Base-by-base conservation (phyloP, 2,797 vertebrate species). In the Delichon dasypus region DNA sequence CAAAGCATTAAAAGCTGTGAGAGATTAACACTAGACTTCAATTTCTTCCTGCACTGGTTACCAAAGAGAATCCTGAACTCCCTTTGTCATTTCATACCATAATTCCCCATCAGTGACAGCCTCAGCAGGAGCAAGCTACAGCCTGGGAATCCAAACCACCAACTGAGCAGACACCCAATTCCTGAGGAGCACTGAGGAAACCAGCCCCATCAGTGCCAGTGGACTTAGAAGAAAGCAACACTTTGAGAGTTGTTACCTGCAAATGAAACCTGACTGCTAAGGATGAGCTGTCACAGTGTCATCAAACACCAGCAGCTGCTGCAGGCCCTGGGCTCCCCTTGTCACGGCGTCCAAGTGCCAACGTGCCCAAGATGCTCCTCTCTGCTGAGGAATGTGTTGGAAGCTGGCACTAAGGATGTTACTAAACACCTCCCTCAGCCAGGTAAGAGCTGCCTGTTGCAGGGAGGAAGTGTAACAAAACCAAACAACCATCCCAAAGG, bases 401-500 rank as follows among this genome's bases (percentile, higher is more conserved):
- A 30, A 65, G 38, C 14, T 12, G n/a, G 19, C 30, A 6, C 70
- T 34, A 11, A 6, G 3, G 2, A 26, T 64, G 68, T 16, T 16
- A 20, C 25, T 58, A 3, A n/a, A 13, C 45, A 74, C 11, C 48
- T 58, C 27, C 3, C 7, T 57, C 38, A 50, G 21, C 36, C 77
- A 68, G 60, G n/a, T 47, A n/a, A 14, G 3, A 36, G 0, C 45
- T 57, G 64, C 57, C 34, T 53, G 45, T 9, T 34, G 45, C n/a
- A 85, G 38, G 32, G 15, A 61, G 38, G 65, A 84, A 91, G 65
- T 11, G 29, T 1, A 60, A 75, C 48, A 82, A 51, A 92, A 20
- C 62, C 40, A 10, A 96, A 40, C 25, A 23, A 16, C 50, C 72
- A 78, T 48, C 83, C 90, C 91, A 94, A 92, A 93, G 70, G 75